phyloP scores from a whole-genome alignment of 2,797 vertebrate species.

The Lophotriccus pileatus region DNA sequence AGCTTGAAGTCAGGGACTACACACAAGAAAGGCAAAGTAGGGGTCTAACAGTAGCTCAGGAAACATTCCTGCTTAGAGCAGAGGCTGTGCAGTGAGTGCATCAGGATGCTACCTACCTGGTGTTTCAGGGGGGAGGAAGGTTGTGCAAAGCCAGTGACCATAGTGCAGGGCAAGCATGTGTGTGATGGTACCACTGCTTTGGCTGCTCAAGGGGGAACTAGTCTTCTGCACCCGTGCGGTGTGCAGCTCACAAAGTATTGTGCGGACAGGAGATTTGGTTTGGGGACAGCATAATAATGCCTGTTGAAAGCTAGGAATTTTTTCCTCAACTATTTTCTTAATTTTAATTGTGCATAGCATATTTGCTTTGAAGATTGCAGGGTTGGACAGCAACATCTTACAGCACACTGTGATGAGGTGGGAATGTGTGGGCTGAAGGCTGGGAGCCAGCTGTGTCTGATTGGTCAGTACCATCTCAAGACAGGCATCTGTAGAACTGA shows the following conservation, averaged over 20 bases:
- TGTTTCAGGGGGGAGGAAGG: neutral
- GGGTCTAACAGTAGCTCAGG: rapidly evolving
- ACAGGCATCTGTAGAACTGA: neutral
- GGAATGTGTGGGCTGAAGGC: neutral
- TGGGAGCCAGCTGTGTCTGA: neutral
- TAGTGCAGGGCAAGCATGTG: neutral
- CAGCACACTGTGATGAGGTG: rapidly evolving
- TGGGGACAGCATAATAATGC: neutral
- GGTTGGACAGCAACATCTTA: neutral
- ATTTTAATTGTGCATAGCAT: neutral
- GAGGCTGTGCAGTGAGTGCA: neutral
- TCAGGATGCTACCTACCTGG: neutral
- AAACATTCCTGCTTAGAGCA: neutral
- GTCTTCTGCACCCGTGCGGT: neutral
- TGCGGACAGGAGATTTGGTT: neutral
- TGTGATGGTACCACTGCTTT: neutral
- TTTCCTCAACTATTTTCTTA: neutral
- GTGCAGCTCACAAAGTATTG: neutral
- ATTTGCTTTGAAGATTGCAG: neutral
- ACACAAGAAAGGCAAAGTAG: neutral
- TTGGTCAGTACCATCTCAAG: neutral
- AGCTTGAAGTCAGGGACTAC: neutral
- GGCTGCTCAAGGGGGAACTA: neutral
- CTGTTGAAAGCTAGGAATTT: neutral
- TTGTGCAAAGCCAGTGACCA: rapidly evolving